Evolutionary conservation across 2,888 invertebrate species (phyloP).

Genomic region (Amphipyra tragopoginis): DNA sequence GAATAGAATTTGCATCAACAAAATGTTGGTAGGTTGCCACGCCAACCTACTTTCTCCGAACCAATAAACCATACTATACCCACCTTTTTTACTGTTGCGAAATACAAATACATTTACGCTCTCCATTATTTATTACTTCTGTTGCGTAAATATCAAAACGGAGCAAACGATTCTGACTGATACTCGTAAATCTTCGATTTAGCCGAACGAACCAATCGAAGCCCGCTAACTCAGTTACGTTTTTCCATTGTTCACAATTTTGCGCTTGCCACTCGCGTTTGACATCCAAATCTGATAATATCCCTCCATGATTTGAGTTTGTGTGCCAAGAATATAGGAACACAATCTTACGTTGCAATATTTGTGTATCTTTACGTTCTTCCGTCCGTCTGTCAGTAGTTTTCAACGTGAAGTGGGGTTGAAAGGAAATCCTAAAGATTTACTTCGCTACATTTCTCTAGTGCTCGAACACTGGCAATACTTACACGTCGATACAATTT

Average conservation of each 20-base stretch:
- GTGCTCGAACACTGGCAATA: constrained; percentile 18
- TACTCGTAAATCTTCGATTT: constrained; percentile 58
- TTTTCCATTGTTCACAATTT: constrained; percentile 61
- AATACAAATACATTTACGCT: constrained; percentile 51
- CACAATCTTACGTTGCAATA: constrained; percentile 40
- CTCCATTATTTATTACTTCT: constrained; percentile 55
- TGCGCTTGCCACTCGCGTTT: constrained; percentile 44
- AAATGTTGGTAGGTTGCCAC: constrained; percentile 14
- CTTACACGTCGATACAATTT: constrained; percentile 31
- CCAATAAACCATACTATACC: constrained; percentile 40
- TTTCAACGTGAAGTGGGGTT: constrained; percentile 28
- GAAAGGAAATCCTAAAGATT: constrained; percentile 36
- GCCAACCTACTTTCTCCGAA: constrained; percentile 20
- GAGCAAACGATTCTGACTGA: constrained; percentile 50
- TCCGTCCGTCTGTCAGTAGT: constrained; percentile 19
- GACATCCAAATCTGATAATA: constrained; percentile 60
- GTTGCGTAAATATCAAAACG: constrained; percentile 57
- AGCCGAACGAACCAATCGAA: constrained; percentile 53
- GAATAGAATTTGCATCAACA: neutral
- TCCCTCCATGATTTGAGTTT: constrained; percentile 48
- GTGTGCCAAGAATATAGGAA: constrained; percentile 46
- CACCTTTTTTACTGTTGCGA: constrained; percentile 39
- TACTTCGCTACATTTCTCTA: constrained; percentile 43
- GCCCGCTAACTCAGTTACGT: constrained; percentile 51
- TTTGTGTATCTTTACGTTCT: constrained; percentile 25